Percentiles rank a stretch among this genome's conserved stretches.
These are phyloP conservation scores for Aphaenogaster floridana DNA, from an alignment of 1,140 invertebrate species.

Conservation along the genomic window DNA sequence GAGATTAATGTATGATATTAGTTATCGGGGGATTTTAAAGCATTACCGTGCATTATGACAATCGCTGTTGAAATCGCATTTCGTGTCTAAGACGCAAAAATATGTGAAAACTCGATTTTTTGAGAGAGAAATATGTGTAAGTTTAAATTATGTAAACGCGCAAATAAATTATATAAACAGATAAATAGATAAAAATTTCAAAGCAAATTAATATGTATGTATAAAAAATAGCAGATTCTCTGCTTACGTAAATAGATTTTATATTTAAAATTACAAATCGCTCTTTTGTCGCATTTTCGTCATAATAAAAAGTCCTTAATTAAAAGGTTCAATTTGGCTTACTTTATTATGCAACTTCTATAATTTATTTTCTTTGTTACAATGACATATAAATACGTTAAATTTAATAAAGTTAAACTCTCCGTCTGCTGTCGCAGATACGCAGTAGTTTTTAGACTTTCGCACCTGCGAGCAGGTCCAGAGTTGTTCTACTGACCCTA, in stretches of 20 bases:
- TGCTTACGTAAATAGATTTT: neutral
- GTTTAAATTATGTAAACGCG: neutral
- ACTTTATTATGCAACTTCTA: neutral
- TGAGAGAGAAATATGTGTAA: neutral
- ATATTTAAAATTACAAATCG: neutral
- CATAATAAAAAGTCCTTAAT: neutral
- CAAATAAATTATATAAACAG: neutral
- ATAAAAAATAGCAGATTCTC: neutral
- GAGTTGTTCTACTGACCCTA: conserved; percentile 66
- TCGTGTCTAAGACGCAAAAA: neutral
- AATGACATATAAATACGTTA: neutral
- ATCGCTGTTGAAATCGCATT: neutral
- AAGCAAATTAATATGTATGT: neutral
- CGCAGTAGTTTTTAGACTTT: conserved; percentile 38
- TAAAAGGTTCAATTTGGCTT: neutral
- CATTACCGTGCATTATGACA: neutral
- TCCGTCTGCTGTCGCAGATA: neutral
- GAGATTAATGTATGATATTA: conserved; percentile 17
- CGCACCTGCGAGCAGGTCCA: conserved; percentile 29
- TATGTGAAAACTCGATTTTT: neutral
- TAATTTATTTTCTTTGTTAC: neutral
- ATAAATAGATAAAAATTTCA: neutral
- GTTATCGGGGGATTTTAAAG: neutral
- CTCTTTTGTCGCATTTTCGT: neutral
- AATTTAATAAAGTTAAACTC: neutral